Base-by-base conservation (phyloP, 2,113 vertebrate genomes). In the Leptodactylus fuscus region DNA sequence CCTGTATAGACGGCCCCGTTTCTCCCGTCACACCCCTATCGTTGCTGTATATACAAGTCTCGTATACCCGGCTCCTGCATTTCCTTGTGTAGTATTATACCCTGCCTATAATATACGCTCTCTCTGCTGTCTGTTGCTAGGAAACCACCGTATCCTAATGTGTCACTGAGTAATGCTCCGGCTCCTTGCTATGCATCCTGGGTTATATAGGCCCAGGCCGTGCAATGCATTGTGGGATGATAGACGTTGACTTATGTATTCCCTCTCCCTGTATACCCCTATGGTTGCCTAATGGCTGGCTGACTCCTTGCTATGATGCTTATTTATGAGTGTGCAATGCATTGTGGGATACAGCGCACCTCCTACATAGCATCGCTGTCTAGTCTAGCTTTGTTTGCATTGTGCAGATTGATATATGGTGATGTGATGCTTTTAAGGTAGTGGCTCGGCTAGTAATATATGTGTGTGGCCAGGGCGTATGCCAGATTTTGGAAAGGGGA, bases 41-140 rank as follows among this genome's bases (percentile, higher is more conserved):
- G n/a, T 41, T 41, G 5, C 46, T 6, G 2, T 48, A 48, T 48
- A 5, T n/a, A 55, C 51, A 55, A 20, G 20, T 20, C 22, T 55
- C 20, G 13, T n/a, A 8, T n/a, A 12, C 10, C 46, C 46, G 46
- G 46, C 46, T 12, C 46, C 11, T 11, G 11, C 4, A 22, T 55
- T 22, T 55, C 51, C 8, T 55, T 55, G 22, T 4, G 51, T n/a
- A n/a, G 22, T 55, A 55, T 8, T 55, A 55, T 55, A 55, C n/a
- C 51, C 20, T 2, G 51, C 5, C 5, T 8, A 55, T 55, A 5
- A 55, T 55, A 55, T n/a, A n/a, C 48, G 5, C n/a, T n/a, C 38
- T 36, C 22, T 62, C 34, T 53, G 41, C 58, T 48, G 49, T 69
- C 80, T 69, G 80, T 81, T 81, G 44, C 80, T 81, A 51, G 62